These are phyloP conservation scores for Gymnodraco acuticeps DNA, from an alignment of 2,797 vertebrate species.

Conservation along the genomic window DNA sequence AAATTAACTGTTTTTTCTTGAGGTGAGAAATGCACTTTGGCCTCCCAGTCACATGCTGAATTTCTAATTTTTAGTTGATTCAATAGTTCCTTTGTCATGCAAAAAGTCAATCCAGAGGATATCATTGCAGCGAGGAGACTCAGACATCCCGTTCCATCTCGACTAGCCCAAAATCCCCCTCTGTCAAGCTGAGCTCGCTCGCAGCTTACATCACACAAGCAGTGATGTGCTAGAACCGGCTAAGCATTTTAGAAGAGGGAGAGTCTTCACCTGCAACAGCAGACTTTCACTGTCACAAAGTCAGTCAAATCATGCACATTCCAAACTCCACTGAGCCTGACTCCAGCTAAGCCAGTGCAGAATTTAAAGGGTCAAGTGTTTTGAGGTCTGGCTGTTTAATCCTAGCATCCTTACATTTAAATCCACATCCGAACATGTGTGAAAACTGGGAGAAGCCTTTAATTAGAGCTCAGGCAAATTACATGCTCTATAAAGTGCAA, in stretches of 20 bases:
- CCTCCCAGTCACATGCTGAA: conserved; percentile 12
- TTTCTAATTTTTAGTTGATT: conserved; percentile 57
- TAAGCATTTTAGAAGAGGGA: conserved; percentile 17
- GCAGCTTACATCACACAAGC: conserved; percentile 46
- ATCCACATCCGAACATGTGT: conserved; percentile 54
- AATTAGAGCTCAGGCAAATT: conserved; percentile 60
- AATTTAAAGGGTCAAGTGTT: conserved; percentile 38
- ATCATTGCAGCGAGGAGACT: conserved; percentile 32
- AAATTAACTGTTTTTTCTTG: background rate
- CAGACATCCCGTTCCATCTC: conserved; percentile 49
- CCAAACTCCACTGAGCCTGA: conserved; percentile 25
- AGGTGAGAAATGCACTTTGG: background rate
- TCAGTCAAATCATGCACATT: conserved; percentile 31
- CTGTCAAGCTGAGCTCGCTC: conserved; percentile 33
- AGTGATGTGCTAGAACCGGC: conserved; percentile 20
- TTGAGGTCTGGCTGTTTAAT: conserved; percentile 43
- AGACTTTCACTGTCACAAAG: background rate
- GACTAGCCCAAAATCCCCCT: conserved; percentile 33
- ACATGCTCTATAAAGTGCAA: conserved; percentile 53
- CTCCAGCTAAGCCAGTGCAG: conserved; percentile 2
- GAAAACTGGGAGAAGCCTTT: conserved; percentile 59
- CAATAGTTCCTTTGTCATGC: conserved; percentile 51
- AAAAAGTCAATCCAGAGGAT: conserved; percentile 43
- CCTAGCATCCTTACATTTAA: conserved; percentile 37
- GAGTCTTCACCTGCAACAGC: background rate